These are phyloP conservation scores for Caenorhabditis sp. DNA, from an alignment of 2,888 invertebrate species.

Conservation along the genomic window DNA sequence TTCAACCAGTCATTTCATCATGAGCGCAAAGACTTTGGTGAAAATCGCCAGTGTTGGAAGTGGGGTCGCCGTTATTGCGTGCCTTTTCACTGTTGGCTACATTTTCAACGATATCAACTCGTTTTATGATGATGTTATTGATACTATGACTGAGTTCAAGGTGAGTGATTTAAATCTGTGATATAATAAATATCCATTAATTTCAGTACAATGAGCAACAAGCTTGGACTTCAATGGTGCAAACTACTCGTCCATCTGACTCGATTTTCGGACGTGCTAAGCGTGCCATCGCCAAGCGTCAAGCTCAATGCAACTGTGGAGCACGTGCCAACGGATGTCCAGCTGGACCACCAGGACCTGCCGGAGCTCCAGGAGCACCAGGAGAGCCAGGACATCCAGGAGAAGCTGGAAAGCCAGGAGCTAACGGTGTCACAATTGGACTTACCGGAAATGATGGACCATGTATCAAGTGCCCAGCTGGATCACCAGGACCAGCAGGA, in stretches of 20 bases:
- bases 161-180: conserved; percentile 1
- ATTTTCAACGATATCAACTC: conserved; percentile 56
- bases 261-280: conserved; percentile 48
- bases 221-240: conserved; percentile 48
- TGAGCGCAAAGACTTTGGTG: conserved; percentile 39
- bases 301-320: conserved; percentile 52
- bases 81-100: conserved; percentile 42
- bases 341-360: conserved; percentile 52
- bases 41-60: conserved; percentile 39
- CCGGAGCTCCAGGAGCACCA: conserved; percentile 47
- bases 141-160: conserved; percentile 49
- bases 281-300: conserved; percentile 34
- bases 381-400: conserved; percentile 47
- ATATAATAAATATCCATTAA: not conserved
- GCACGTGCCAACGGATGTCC: conserved; percentile 39
- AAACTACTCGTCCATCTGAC: conserved; percentile 10
- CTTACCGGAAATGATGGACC: conserved; percentile 45
- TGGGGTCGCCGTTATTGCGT: conserved; percentile 44
- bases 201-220: conserved; percentile 40
- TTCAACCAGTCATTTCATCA: not conserved
- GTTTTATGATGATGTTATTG: conserved; percentile 52
- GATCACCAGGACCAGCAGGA: conserved; percentile 43
- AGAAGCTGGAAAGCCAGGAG: conserved; percentile 37
- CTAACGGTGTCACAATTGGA: conserved; percentile 50
- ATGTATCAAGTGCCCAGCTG: conserved; percentile 40